Conservation (phyloP, 2,113 vertebrate genomes). For the Myrmecobius fasciatus region DNA sequence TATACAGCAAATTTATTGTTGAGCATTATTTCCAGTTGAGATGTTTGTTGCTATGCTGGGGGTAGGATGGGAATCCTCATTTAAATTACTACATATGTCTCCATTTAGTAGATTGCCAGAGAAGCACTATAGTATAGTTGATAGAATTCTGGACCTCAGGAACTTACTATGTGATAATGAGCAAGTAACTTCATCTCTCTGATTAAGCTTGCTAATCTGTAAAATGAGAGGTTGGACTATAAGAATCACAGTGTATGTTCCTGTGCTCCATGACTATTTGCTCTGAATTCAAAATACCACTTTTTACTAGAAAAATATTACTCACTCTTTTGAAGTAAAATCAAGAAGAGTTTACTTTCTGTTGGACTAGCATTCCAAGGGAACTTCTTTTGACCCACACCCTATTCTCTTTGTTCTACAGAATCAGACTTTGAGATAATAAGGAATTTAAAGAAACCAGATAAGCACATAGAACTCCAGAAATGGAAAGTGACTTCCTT, state of each 20-base stretch:
- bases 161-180: neutral
- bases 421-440: neutral
- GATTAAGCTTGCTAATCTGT: neutral
- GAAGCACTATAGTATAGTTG: neutral
- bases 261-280: neutral
- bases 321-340: conserved; percentile 25
- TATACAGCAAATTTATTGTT: neutral
- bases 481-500: neutral
- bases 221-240: neutral
- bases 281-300: conserved; percentile 33
- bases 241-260: neutral
- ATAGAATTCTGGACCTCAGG: neutral
- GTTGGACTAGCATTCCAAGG: neutral
- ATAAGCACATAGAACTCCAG: neutral
- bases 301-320: conserved; percentile 30
- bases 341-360: neutral
- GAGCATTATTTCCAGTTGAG: conserved; percentile 30
- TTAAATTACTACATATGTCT: neutral
- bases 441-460: neutral
- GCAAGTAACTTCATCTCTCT: neutral
- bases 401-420: neutral
- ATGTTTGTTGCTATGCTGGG: neutral
- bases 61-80: neutral
- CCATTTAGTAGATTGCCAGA: neutral
- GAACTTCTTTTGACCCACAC: neutral